Percentiles rank a stretch among this genome's conserved stretches.
Evolutionary conservation across 2,797 vertebrate genomes (phyloP).

Genomic region (Rhinogobio ventralis): DNA sequence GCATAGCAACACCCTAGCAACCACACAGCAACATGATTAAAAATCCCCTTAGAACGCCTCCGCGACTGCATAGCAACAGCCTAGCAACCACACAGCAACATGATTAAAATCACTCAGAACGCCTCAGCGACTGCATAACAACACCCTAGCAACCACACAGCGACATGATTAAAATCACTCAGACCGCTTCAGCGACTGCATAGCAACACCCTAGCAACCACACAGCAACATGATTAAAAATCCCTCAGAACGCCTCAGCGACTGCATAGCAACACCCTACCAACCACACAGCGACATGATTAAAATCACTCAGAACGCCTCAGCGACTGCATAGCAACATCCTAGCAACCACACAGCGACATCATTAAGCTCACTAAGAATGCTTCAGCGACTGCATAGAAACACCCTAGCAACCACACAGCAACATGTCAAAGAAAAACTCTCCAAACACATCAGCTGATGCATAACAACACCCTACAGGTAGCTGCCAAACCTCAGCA

Average conservation of each 20-base stretch:
- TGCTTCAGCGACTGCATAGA: neutral
- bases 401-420: neutral
- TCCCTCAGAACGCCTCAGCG: neutral
- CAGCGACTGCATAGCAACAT: neutral
- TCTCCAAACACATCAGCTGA: fast-evolving
- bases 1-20: neutral
- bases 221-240: neutral
- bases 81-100: neutral
- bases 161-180: neutral
- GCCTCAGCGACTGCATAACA: neutral
- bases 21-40: neutral
- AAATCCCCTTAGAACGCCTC: fast-evolving
- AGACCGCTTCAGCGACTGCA: fast-evolving
- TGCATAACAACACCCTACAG: neutral
- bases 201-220: neutral
- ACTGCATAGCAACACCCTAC: neutral
- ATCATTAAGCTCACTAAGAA: neutral
- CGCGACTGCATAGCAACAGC: neutral
- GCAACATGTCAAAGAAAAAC: no score
- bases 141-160: neutral
- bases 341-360: neutral
- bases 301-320: fast-evolving
- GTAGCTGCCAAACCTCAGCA: no score
- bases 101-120: fast-evolving
- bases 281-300: neutral